Conservation (phyloP, 2,113 vertebrate species). For the Bubo blakistoni region DNA sequence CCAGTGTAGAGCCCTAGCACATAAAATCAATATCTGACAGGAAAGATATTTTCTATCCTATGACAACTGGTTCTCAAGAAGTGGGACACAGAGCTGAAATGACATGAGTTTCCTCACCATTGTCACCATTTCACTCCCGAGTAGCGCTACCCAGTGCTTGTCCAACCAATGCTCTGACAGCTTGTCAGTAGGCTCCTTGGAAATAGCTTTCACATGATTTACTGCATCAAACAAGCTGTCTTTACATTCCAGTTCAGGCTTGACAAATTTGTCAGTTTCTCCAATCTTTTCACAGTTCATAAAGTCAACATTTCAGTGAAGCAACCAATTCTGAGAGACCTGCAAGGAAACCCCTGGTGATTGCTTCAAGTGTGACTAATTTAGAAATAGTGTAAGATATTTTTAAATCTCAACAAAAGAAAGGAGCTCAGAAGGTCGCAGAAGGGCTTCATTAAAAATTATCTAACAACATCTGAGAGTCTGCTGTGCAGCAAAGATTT, state of each 20-base stretch:
- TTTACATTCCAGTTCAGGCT: conserved; percentile 44
- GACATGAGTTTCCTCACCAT: conserved; percentile 27
- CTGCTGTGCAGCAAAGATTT: not conserved
- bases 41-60: conserved; percentile 10
- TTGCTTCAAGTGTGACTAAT: conserved; percentile 1
- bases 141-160: conserved; percentile 2
- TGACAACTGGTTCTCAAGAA: not conserved
- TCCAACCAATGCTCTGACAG: conserved; percentile 61
- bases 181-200: conserved; percentile 64
- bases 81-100: conserved; percentile 46
- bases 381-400: not conserved
- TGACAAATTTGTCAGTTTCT: conserved; percentile 59
- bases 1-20: not conserved
- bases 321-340: not conserved
- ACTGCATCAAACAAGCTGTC: conserved; percentile 60
- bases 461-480: not conserved
- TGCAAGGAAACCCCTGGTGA: not conserved
- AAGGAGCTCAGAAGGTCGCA: not conserved
- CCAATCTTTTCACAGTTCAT: conserved; percentile 35
- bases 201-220: conserved; percentile 67
- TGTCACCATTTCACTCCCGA: conserved; percentile 7
- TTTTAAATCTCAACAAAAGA: not conserved
- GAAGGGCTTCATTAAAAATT: not conserved
- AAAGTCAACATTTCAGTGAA: conserved; percentile 35
- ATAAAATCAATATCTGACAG: not conserved